Conservation (phyloP, 2,888 invertebrate genomes). For the Phortica okadai region DNA sequence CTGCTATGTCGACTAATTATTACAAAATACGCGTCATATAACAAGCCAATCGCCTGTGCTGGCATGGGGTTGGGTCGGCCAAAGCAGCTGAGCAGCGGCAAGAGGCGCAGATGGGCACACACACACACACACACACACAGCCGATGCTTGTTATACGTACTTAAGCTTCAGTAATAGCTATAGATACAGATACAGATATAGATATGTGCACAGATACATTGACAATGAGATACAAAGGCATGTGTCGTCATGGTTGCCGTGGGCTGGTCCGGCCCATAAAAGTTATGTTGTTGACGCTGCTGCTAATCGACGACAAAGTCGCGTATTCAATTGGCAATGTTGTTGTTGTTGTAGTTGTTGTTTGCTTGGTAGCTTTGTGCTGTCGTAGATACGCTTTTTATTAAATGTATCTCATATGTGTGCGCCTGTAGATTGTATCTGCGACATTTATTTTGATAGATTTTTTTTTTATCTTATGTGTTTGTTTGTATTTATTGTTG, state of each 20-base stretch:
- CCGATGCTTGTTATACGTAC: background rate
- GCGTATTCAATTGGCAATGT: conserved; percentile 47
- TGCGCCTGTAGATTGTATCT: conserved; percentile 44
- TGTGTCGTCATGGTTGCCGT: conserved; percentile 64
- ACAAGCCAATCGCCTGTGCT: conserved; percentile 50
- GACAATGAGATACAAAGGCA: conserved; percentile 23
- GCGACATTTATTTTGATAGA: conserved; percentile 26
- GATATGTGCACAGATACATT: background rate
- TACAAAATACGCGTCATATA: conserved; percentile 51
- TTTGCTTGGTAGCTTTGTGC: background rate
- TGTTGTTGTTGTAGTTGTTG: conserved; percentile 18
- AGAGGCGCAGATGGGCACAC: conserved; percentile 44
- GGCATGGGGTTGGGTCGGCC: conserved; percentile 44
- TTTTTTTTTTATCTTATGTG: background rate
- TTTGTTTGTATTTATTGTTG: background rate
- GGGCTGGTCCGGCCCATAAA: conserved; percentile 70
- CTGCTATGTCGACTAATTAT: conserved; percentile 62
- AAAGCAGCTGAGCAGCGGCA: background rate
- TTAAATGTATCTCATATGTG: conserved; percentile 23
- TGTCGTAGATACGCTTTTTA: too few relatives aligned
- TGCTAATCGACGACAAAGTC: conserved; percentile 37
- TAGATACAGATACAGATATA: background rate
- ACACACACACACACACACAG: conserved; percentile 33
- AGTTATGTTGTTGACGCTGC: conserved; percentile 47
- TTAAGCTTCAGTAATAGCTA: conserved; percentile 16